These are phyloP conservation scores for Cephus runcator DNA, from an alignment of 2,888 invertebrate genomes.

Conservation along the genomic window DNA sequence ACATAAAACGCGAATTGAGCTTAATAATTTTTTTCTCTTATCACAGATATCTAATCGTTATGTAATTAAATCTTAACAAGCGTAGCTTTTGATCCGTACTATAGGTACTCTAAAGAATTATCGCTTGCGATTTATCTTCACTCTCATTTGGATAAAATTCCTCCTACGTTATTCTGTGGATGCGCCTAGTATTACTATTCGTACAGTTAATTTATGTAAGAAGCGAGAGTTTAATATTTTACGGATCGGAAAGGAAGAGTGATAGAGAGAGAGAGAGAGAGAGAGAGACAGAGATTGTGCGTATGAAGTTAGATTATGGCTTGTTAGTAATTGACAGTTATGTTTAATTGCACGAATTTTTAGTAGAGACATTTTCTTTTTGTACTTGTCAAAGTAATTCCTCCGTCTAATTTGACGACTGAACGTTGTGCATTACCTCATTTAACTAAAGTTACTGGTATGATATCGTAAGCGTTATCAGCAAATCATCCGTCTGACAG, in stretches of 20 bases:
- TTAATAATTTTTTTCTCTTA: neutral
- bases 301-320: slow-evolving; percentile 32
- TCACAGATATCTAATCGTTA: neutral
- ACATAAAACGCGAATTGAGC: neutral
- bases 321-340: slow-evolving; percentile 34
- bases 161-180: slow-evolving; percentile 51
- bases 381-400: slow-evolving; percentile 38
- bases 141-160: slow-evolving; percentile 38
- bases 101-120: neutral
- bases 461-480: slow-evolving; percentile 44
- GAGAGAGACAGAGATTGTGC: no score
- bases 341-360: slow-evolving; percentile 5
- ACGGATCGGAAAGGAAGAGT: neutral
- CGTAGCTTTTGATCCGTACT: neutral
- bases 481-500: slow-evolving; percentile 56
- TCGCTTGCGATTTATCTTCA: neutral
- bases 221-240: slow-evolving; percentile 32
- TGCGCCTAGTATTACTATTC: slow-evolving; percentile 58
- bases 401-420: slow-evolving; percentile 50
- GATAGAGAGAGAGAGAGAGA: neutral
- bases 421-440: slow-evolving; percentile 58
- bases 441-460: slow-evolving; percentile 58
- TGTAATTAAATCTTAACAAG: neutral
- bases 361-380: slow-evolving; percentile 20
- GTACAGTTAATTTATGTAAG: slow-evolving; percentile 35